Evolutionary conservation across 2,113 vertebrate species (phyloP), one percentile per base, ranked within the genome.

Genomic region (Apteryx owenii): DNA sequence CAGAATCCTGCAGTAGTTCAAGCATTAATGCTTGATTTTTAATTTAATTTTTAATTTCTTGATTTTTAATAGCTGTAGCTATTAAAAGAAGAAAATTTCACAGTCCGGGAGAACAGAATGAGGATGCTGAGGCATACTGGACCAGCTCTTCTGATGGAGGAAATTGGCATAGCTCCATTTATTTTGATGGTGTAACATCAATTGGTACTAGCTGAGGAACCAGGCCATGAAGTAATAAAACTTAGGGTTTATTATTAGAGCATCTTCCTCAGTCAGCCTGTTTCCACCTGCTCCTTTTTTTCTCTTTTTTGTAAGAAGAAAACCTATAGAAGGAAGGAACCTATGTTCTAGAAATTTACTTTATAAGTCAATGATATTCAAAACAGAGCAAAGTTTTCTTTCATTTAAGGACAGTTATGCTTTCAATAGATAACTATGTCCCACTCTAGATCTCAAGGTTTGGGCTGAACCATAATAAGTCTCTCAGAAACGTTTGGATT

Each of bases 361-460:
- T 72, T 56, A 38, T 58, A 58, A 26, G 12, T 46, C 10, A 85
- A 13, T 22, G 83, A 73, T 38, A 62, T 40, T 51, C 2, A 21
- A 10, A 42, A 61, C 46, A 50, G 2, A 17, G 3, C 0, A 1
- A 18, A 7, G 7, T 56, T 56, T 56, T 33, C 1, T 69, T 81
- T 77, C n/a, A 8, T 75, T 83, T 53, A 38, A 12, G 4, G 7
- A 33, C 2, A 46, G 5, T n/a, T 38, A 20, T 26, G 0, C 2
- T 80, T 94, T 73, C 16, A 56, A 5, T 4, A 87, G n/a, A n/a
- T 62, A 1, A 1, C 46, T 89, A 29, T 78, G 62, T 7, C 11
- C 1, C 1, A 9, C 38, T 79, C 42, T 54, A 50, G 19, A 33
- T 28, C 15, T 48, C 4, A n/a, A 44, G 4, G n/a, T 46, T 81